Percentiles rank a stretch among this genome's conserved stretches.
Conservation (phyloP, 2,113 vertebrate genomes). For the Protobothrops flavoviridis region DNA sequence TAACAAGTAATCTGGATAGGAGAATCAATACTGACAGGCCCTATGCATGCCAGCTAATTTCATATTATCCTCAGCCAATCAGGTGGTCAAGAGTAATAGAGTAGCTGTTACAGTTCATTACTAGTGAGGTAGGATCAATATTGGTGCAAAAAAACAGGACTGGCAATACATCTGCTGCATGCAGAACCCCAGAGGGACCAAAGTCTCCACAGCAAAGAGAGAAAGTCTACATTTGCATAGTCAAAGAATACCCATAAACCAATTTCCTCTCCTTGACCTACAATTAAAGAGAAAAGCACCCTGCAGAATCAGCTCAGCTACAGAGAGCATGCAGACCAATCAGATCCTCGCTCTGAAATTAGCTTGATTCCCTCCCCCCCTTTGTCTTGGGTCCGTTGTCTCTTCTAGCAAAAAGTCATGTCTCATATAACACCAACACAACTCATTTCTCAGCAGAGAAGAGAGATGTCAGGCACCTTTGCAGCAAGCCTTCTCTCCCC, state of each 20-base stretch:
- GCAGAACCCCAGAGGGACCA: constrained; percentile 60
- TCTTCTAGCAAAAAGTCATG: not conserved
- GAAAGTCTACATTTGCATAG: constrained; percentile 41
- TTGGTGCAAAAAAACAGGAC: constrained; percentile 69
- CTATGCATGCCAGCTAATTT: constrained; percentile 93
- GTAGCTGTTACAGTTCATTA: constrained; percentile 97
- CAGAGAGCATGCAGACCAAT: not conserved
- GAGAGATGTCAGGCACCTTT: not conserved
- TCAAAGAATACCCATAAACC: constrained; percentile 35
- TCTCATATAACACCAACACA: not conserved
- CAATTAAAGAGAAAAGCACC: constrained; percentile 56
- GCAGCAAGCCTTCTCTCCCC: not conserved
- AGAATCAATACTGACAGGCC: constrained; percentile 98
- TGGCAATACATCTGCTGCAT: constrained; percentile 68
- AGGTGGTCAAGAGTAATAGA: constrained; percentile 85
- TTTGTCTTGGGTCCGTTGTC: not conserved
- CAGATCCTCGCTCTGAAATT: not conserved
- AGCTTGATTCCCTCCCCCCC: not conserved
- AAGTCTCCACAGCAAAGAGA: constrained; percentile 44
- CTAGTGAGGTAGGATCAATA: constrained; percentile 86
- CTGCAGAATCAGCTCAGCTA: constrained; percentile 35
- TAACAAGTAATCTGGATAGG: constrained; percentile 99
- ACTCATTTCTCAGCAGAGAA: not conserved
- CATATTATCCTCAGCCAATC: constrained; percentile 97
- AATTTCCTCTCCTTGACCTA: constrained; percentile 41